These are phyloP conservation scores for Mirza zaza DNA, from an alignment of 2,113 vertebrate genomes.

Conservation along the genomic window DNA sequence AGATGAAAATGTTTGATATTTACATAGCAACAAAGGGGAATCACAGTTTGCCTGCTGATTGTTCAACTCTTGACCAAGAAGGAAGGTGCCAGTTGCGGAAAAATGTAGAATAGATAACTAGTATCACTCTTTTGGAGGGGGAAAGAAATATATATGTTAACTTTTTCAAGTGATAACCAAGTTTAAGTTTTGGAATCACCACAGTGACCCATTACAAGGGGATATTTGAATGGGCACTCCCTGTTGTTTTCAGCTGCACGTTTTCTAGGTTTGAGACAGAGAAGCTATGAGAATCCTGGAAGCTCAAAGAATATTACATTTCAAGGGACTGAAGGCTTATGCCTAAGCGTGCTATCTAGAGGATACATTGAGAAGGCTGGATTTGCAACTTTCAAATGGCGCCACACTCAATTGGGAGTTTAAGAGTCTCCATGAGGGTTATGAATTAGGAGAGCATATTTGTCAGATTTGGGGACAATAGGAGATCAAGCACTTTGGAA, in stretches of 20 bases:
- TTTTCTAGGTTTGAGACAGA: background rate
- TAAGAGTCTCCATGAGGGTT: background rate
- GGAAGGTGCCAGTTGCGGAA: constrained; percentile 46
- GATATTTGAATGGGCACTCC: background rate
- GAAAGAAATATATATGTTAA: background rate
- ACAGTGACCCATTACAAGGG: background rate
- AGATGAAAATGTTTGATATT: constrained; percentile 66
- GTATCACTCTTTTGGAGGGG: background rate
- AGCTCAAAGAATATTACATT: background rate
- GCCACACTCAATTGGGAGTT: background rate
- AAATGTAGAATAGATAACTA: constrained; percentile 53
- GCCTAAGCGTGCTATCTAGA: background rate
- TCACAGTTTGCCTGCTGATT: constrained; percentile 66
- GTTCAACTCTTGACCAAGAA: constrained; percentile 55
- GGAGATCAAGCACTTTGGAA: constrained; percentile 55
- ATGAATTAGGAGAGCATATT: constrained; percentile 47
- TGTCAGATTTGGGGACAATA: constrained; percentile 38
- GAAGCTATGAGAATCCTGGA: background rate
- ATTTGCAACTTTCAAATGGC: background rate
- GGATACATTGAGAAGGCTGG: background rate
- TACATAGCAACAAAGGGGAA: constrained; percentile 60
- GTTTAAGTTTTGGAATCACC: background rate
- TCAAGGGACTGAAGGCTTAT: background rate
- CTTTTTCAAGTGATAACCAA: constrained; percentile 49
- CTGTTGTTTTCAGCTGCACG: background rate